phyloP scores from a whole-genome alignment of 2,113 vertebrate species.

The Rhadina sibilatrix region DNA sequence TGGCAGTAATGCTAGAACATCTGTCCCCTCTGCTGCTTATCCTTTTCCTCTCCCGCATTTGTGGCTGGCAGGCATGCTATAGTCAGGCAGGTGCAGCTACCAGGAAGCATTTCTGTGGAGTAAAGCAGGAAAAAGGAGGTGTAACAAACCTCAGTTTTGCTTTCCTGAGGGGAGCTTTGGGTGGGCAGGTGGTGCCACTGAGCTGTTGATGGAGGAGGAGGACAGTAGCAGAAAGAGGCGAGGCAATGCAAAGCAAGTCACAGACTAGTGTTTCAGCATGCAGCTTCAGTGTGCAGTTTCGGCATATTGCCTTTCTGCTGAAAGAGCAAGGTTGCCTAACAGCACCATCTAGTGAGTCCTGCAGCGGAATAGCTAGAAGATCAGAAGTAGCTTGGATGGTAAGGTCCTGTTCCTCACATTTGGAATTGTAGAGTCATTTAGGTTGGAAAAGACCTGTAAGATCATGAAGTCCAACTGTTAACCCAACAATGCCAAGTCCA shows the following conservation, averaged over 20 bases:
- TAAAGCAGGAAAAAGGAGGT: not conserved
- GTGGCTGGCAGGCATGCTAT: not conserved
- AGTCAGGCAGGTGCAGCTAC: not conserved
- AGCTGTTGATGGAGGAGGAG: not conserved
- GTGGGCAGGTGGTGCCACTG: not conserved
- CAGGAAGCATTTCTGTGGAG: not conserved
- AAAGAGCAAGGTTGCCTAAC: not conserved
- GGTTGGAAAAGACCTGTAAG: not conserved
- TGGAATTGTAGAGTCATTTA: not conserved
- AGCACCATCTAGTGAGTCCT: slow-evolving; percentile 1
- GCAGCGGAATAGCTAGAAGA: fast-evolving
- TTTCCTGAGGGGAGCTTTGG: not conserved
- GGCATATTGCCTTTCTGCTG: not conserved
- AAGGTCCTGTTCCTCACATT: not conserved
- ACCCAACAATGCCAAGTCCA: not conserved
- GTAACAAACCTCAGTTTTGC: not conserved
- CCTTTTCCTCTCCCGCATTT: not conserved
- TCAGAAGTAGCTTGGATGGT: not conserved
- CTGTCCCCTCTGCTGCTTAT: not conserved
- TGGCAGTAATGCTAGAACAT: not conserved
- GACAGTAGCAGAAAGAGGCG: not conserved
- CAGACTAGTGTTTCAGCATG: not conserved
- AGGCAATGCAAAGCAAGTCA: not conserved
- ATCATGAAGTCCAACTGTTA: not conserved
- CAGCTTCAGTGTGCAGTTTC: not conserved